phyloP scores from a whole-genome alignment of 1,140 invertebrate genomes.

The Brachionus rotundiformis region DNA sequence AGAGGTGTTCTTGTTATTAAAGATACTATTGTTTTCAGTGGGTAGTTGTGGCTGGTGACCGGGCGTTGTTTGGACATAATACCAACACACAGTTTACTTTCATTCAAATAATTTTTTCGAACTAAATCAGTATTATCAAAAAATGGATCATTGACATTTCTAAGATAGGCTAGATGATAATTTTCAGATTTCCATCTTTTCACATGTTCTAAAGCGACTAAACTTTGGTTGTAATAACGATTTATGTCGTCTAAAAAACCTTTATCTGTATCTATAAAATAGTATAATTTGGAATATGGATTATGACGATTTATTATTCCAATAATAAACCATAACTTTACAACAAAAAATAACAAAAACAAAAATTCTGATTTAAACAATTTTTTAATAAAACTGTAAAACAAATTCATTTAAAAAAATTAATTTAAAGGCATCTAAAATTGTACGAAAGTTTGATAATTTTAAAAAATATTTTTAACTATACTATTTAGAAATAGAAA shows the following conservation, averaged over 20 bases:
- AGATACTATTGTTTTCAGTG: constrained; percentile 22
- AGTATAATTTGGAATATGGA: constrained; percentile 1
- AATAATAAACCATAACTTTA: constrained; percentile 13
- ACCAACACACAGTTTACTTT: constrained; percentile 4
- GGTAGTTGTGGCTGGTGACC: neutral
- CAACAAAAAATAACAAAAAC: neutral
- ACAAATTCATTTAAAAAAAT: neutral
- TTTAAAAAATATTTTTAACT: neutral
- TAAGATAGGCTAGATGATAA: neutral
- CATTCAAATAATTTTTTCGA: neutral
- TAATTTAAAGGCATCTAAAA: neutral
- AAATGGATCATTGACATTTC: neutral
- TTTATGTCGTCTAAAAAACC: constrained; percentile 14
- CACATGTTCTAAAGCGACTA: neutral
- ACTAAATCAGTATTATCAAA: neutral
- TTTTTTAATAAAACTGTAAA: neutral
- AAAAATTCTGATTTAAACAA: neutral
- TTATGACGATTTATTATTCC: neutral
- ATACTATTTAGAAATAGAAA: no score
- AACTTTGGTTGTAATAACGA: neutral
- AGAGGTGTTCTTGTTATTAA: constrained; percentile 8
- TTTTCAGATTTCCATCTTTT: constrained; percentile 28
- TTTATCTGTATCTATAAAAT: constrained; percentile 3
- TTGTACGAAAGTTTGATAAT: neutral
- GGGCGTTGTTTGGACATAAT: constrained; percentile 26